These are phyloP conservation scores for Drosophila rubida DNA, from an alignment of 2,888 invertebrate genomes.

Conservation along the genomic window DNA sequence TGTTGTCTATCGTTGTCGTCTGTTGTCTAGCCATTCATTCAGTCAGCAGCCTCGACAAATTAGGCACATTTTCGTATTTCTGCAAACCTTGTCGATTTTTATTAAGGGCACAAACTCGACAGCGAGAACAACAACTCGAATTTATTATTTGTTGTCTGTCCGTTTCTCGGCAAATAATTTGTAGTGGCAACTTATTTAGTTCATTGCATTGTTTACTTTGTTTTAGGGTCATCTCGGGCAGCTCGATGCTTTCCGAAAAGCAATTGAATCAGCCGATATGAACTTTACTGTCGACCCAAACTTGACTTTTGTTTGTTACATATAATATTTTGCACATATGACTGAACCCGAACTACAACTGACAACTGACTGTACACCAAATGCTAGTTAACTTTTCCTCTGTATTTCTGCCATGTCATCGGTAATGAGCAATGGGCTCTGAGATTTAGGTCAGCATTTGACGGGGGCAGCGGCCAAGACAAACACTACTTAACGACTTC, in stretches of 20 bases:
- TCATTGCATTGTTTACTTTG: constrained; percentile 46
- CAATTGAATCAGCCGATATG: not conserved
- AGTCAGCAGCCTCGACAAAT: constrained; percentile 53
- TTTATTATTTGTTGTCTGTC: constrained; percentile 54
- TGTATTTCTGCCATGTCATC: constrained; percentile 67
- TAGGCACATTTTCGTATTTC: constrained; percentile 61
- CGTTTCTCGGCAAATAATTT: constrained; percentile 15
- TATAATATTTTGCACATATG: constrained; percentile 52
- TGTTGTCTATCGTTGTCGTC: not conserved
- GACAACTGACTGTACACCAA: constrained; percentile 51
- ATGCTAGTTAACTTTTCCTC: constrained; percentile 48
- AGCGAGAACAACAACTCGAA: constrained; percentile 35
- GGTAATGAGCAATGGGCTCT: constrained; percentile 51
- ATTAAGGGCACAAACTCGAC: constrained; percentile 30
- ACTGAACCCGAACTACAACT: constrained; percentile 51
- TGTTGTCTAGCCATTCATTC: constrained; percentile 27
- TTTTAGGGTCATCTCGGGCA: constrained; percentile 9
- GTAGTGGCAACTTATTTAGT: constrained; percentile 54
- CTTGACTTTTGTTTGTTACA: constrained; percentile 49
- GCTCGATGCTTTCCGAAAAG: not conserved
- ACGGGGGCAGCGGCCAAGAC: constrained; percentile 19
- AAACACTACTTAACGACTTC: constrained; percentile 31
- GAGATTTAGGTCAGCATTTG: constrained; percentile 53
- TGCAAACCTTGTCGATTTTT: constrained; percentile 74
- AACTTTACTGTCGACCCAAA: constrained; percentile 38